Evolutionary conservation across 2,888 invertebrate genomes (phyloP), one percentile per base, ranked within the genome.

Genomic region (Drosophila paranaensis): DNA sequence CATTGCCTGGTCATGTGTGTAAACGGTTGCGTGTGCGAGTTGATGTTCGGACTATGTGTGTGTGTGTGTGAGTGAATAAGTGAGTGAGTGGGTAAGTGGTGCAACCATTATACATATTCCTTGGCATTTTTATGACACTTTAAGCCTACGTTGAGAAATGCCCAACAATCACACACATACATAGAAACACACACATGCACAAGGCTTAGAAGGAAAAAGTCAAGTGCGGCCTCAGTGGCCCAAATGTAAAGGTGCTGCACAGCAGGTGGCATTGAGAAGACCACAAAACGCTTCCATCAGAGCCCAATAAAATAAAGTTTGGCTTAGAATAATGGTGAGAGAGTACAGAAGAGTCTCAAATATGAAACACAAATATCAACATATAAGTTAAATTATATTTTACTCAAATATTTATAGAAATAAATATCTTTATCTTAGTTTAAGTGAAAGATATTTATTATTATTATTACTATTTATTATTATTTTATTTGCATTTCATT

Each of bases 71-170:
- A 51, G 20, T 50, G 61, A 33, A 64, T 50, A 42, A 48, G 30
- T 71, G 62, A 71, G 40, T 48, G 71, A 58, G 60, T 71, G 75
- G 56, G 43, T 43, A 43, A 54, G 78, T 71, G 72, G 30, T 57
- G 57, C 66, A 50, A 50, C 79, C 68, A 71, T 76, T 71, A 67
- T 57, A 60, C 50, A 58, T 81, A 63, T 68, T 73, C 62, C 69
- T 57, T 80, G 74, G 69, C 82, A 85, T 83, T 88, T 83, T 88
- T 80, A 86, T 85, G 83, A 79, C 83, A 81, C 86, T 81, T 88
- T 88, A 88, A 82, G 77, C 79, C 78, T 53, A 71, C 68, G 54
- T 69, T 71, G 75, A 85, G 77, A 75, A 82, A 79, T 84, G 79
- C 62, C 43, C 67, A 43, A 57, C 51, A 48, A 55, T 61, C 66